Evolutionary conservation across 2,797 vertebrate genomes (phyloP).

Genomic region (Pangasius krempfi): DNA sequence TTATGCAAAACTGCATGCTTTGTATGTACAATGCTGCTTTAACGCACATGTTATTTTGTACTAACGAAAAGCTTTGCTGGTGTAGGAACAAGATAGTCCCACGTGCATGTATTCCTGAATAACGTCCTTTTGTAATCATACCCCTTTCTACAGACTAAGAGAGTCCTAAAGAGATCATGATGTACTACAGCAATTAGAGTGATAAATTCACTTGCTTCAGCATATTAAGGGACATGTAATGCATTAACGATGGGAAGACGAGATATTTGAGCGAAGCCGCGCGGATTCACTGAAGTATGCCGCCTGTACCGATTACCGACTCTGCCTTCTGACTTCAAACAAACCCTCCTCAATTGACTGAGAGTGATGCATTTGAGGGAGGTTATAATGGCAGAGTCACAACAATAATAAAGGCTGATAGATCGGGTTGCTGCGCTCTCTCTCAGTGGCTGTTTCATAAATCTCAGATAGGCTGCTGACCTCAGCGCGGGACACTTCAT

Average conservation of each 20-base stretch:
- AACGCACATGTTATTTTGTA: not conserved
- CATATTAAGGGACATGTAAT: conserved; percentile 23
- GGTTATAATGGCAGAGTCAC: conserved; percentile 64
- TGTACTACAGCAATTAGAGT: conserved; percentile 18
- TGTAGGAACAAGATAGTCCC: not conserved
- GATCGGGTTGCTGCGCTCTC: conserved; percentile 71
- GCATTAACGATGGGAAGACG: conserved; percentile 34
- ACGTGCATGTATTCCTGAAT: not conserved
- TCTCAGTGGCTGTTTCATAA: conserved; percentile 77
- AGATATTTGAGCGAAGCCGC: conserved; percentile 19
- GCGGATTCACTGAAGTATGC: conserved; percentile 34
- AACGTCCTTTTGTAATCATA: not conserved
- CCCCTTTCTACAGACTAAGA: not conserved
- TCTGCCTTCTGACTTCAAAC: conserved; percentile 55
- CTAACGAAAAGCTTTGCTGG: not conserved
- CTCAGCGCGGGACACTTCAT: conserved; percentile 75
- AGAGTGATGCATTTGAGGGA: conserved; percentile 67
- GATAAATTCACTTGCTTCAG: conserved; percentile 39
- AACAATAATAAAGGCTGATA: conserved; percentile 72
- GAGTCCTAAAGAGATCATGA: conserved; percentile 17
- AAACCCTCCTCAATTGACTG: conserved; percentile 41
- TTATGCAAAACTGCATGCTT: not conserved
- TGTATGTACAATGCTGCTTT: not conserved
- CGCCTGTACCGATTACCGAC: conserved; percentile 32
- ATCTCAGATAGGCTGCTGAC: conserved; percentile 75